A percentile compares a stretch with the other conserved stretches of the same genome.
Evolutionary conservation across 2,113 vertebrate species (phyloP).

Genomic region (Piliocolobus tephrosceles): DNA sequence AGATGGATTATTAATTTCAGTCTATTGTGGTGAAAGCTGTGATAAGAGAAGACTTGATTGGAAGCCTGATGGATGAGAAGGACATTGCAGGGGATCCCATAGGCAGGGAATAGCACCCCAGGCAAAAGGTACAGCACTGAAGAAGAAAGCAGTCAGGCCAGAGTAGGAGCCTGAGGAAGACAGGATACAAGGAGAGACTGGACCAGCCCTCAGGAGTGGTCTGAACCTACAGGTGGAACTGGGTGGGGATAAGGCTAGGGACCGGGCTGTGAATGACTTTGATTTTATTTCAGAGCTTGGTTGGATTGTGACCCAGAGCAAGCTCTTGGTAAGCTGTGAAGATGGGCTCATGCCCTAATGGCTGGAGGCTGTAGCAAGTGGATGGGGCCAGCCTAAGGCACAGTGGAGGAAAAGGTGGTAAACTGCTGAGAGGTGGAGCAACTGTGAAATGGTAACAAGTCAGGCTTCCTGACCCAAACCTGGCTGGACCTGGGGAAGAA

Average conservation of each 20-base stretch:
- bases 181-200: not conserved
- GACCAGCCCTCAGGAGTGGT: not conserved
- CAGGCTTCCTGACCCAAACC: not conserved
- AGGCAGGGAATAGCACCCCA: not conserved
- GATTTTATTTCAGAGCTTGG: not conserved
- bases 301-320: not conserved
- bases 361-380: not conserved
- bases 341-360: not conserved
- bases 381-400: too few species aligned
- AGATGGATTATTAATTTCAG: not conserved
- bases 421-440: not conserved
- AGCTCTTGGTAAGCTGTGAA: not conserved
- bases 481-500: not conserved
- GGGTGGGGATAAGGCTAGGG: not conserved
- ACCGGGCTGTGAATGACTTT: not conserved
- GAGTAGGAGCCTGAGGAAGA: not conserved
- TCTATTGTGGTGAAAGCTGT: not conserved
- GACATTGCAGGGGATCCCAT: not conserved
- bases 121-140: not conserved
- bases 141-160: not conserved
- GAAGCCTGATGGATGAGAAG: not conserved
- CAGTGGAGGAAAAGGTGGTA: not conserved
- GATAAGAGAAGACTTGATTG: not conserved
- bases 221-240: not conserved
- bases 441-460: not conserved